These are phyloP conservation scores for Synchiropus splendidus DNA, from an alignment of 2,113 vertebrate species.

Conservation along the genomic window DNA sequence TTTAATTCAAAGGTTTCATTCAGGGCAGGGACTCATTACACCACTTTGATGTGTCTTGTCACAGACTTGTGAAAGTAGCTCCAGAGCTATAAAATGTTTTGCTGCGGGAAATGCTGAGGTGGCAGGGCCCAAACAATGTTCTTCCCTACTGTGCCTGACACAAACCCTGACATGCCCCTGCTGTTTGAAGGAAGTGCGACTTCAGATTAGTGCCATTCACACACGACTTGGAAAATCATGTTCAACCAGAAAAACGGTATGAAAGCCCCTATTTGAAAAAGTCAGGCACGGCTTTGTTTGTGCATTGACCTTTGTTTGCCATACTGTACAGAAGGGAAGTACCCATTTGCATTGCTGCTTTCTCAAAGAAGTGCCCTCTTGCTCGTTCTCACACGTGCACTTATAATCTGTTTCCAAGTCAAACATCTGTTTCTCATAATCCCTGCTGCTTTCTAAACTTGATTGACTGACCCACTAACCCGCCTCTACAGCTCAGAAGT, in stretches of 20 bases:
- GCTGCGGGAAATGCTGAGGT: constrained; percentile 10
- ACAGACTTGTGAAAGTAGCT: constrained; percentile 13
- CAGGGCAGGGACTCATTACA: not conserved
- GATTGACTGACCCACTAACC: constrained; percentile 61
- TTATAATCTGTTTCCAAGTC: constrained; percentile 18
- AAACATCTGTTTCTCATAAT: constrained; percentile 64
- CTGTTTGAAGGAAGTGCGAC: constrained; percentile 16
- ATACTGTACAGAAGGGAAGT: not conserved
- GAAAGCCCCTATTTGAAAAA: constrained; percentile 1
- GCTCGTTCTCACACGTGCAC: not conserved
- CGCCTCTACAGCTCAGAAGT: constrained; percentile 20
- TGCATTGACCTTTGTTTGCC: no score
- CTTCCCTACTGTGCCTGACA: constrained; percentile 23
- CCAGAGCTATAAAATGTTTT: constrained; percentile 23
- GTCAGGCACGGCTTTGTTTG: no score
- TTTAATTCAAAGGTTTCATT: not conserved
- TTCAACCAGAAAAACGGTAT: constrained; percentile 37
- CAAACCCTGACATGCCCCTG: constrained; percentile 47
- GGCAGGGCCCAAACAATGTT: constrained; percentile 8
- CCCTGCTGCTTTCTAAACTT: constrained; percentile 33
- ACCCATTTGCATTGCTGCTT: not conserved
- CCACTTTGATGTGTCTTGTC: constrained; percentile 10
- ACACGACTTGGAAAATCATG: constrained; percentile 5
- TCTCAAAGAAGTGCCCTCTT: not conserved
- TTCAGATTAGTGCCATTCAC: constrained; percentile 10